Percentiles rank a stretch among this genome's conserved stretches.
Conservation (phyloP, 2,113 vertebrate species). For the Mormoops blainvillei region DNA sequence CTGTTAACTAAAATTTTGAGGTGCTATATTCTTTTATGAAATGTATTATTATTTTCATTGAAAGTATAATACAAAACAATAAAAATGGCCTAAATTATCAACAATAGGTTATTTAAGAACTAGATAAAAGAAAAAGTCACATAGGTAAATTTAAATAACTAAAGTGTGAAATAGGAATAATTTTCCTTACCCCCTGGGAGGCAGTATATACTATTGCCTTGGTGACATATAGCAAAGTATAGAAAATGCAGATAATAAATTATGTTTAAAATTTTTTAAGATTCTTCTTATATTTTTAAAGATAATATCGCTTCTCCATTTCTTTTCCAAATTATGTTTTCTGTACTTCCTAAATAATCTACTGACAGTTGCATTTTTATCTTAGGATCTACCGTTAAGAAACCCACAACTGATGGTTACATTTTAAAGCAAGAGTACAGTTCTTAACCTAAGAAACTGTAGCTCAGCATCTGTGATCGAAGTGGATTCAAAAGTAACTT, state of each 20-base stretch:
- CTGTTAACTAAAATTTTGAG: neutral
- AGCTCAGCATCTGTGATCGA: neutral
- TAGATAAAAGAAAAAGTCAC: neutral
- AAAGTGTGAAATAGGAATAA: neutral
- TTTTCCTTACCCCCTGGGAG: neutral
- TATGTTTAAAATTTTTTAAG: neutral
- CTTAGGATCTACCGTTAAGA: neutral
- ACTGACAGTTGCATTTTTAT: no score
- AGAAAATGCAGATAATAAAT: neutral
- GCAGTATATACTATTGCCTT: neutral
- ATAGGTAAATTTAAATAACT: neutral
- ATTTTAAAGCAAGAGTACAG: no score
- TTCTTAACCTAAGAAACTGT: neutral
- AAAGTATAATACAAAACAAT: neutral
- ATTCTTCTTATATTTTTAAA: neutral
- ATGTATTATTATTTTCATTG: neutral
- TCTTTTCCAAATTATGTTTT: neutral
- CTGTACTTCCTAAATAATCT: neutral
- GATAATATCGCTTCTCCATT: neutral
- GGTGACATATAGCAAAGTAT: neutral
- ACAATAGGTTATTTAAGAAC: neutral
- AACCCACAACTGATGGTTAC: neutral
- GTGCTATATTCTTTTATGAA: neutral
- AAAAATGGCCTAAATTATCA: neutral
- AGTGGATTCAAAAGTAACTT: no score